Evolutionary conservation across 2,113 vertebrate genomes (phyloP), one percentile per base, ranked within the genome.

Genomic region (Petroica traversi): DNA sequence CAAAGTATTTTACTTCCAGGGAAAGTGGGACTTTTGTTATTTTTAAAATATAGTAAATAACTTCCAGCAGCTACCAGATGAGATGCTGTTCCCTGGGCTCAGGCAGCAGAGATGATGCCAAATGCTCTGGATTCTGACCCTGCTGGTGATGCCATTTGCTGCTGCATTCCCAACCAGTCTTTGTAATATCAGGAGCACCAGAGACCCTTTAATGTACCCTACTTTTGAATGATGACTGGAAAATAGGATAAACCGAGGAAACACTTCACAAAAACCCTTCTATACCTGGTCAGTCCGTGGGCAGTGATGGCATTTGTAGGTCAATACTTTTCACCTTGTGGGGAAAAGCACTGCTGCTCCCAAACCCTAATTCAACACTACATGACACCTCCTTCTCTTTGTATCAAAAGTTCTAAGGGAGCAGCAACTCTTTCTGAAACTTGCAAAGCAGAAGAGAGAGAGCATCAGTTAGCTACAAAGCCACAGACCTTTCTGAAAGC

Each of bases 271-370:
- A 72, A 92, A 54, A 13, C 8, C 15, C 19, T 71, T 36, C 38
- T 36, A 8, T 41, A 31, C 36, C n/a, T 69, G 49, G 13, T 18
- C 55, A 73, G 36, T 46, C 40, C 0, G 1, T 28, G 14, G 36
- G 61, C 34, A 58, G 12, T 0, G 2, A 25, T 46, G 41, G 9
- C 34, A 36, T 54, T 54, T 52, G 9, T 0, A 1, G 51, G 29
- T 49, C 61, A 77, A 14, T 0, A 3, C 6, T 57, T 59, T 64
- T 38, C 25, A 24, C 14, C 3, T 61, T 1, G 0, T 9, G 13
- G 41, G n/a, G 16, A 46, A 61, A 77, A 59, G 13, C 17, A 16
- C 25, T 45, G 25, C 41, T 82, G 89, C 41, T 67, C 45, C 36
- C 48, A 73, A 61, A n/a, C n/a, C 12, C 31, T 23, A 58, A 68